Conservation (phyloP, 2,113 vertebrate species). For the Actenoides hombroni region DNA sequence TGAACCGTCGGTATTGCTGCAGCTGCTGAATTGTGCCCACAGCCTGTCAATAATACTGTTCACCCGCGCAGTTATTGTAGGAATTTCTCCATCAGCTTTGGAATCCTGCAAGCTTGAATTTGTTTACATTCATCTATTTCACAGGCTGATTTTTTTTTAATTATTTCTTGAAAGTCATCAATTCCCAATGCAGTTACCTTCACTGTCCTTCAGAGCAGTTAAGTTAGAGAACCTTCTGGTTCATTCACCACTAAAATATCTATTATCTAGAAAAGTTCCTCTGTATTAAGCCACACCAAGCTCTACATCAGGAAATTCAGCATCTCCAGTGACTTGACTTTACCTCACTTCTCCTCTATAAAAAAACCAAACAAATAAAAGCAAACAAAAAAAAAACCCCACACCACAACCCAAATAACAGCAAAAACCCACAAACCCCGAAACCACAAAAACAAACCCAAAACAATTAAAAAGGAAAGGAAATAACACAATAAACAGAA, state of each 20-base stretch:
- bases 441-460: neutral
- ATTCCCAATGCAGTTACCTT: neutral
- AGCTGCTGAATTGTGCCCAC: neutral
- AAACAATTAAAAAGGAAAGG: neutral
- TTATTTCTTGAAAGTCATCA: neutral
- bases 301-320: neutral
- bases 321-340: constrained; percentile 53
- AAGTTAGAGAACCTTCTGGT: neutral
- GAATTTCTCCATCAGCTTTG: neutral
- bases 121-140: neutral
- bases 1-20: neutral
- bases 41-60: neutral
- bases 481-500: neutral
- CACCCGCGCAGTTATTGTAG: neutral
- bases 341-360: neutral
- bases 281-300: neutral
- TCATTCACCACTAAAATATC: neutral
- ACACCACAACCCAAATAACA: no score
- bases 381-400: neutral
- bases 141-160: neutral
- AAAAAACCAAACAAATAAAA: neutral
- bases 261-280: neutral
- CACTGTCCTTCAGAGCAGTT: neutral
- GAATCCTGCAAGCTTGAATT: neutral
- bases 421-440: no score